phyloP scores from a whole-genome alignment of 2,113 vertebrate genomes.

The Zosterops borbonicus region DNA sequence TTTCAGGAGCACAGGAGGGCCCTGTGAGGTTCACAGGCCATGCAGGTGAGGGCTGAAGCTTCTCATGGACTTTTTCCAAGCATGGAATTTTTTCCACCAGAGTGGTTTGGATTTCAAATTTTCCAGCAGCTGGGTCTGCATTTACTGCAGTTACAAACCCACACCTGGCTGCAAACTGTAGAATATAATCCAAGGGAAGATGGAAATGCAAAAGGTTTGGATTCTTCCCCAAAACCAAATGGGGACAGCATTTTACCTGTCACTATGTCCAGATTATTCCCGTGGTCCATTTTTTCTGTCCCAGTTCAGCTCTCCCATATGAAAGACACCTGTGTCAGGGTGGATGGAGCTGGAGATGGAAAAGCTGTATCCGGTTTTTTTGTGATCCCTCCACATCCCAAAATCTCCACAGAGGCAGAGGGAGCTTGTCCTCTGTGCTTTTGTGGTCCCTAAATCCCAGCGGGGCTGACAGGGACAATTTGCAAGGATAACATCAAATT shows the following conservation, averaged over 20 bases:
- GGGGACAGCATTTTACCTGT: not conserved
- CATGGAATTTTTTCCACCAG: not conserved
- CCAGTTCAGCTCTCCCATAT: not conserved
- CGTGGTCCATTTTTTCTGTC: not conserved
- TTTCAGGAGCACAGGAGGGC: not conserved
- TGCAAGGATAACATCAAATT: not conserved
- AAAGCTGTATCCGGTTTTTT: not conserved
- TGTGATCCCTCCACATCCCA: not conserved
- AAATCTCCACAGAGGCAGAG: not conserved
- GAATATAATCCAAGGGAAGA: not conserved
- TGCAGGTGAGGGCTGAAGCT: not conserved
- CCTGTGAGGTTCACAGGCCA: not conserved
- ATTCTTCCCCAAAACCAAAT: not conserved
- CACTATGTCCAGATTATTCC: not conserved
- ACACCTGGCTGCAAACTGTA: not conserved
- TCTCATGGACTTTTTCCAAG: not conserved
- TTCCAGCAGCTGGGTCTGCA: not conserved
- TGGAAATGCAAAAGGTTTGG: not conserved
- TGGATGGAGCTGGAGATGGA: not conserved
- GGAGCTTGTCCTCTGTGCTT: not conserved
- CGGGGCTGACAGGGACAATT: not conserved
- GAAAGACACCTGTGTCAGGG: rapidly evolving
- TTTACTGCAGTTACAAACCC: not conserved
- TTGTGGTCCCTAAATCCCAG: not conserved
- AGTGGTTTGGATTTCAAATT: not conserved